Conservation (phyloP, 2,797 vertebrate genomes). For the Kryptopterus vitreolus region DNA sequence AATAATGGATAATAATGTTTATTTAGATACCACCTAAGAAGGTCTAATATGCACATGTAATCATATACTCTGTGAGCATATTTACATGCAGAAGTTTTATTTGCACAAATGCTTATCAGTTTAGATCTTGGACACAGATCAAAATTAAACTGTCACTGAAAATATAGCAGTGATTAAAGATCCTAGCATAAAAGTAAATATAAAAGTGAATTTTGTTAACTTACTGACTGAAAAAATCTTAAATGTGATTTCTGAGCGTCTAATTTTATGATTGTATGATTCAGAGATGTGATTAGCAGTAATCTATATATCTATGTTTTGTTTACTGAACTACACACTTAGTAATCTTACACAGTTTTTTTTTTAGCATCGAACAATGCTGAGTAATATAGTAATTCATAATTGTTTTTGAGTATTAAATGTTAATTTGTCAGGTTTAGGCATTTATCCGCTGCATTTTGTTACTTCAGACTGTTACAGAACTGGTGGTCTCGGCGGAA, state of each 20-base stretch:
- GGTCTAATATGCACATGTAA: not conserved
- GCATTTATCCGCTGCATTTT: not conserved
- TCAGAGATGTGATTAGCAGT: not conserved
- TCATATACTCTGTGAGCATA: not conserved
- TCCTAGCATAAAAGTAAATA: not conserved
- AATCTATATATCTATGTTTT: no score
- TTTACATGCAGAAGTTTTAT: not conserved
- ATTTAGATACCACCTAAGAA: not conserved
- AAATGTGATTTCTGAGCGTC: not conserved
- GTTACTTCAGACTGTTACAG: conserved; percentile 83
- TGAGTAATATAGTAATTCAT: not conserved
- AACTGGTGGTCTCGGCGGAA: conserved; percentile 99
- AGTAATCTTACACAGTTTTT: not conserved
- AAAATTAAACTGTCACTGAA: not conserved
- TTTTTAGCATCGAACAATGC: not conserved
- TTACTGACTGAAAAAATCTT: not conserved
- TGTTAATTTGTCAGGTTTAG: not conserved
- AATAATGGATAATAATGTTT: not conserved
- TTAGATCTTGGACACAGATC: not conserved
- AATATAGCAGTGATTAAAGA: not conserved
- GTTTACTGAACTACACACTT: not conserved
- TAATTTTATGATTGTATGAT: not conserved
- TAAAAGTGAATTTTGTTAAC: not conserved
- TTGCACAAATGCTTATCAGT: not conserved
- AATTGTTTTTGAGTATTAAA: not conserved